phyloP scores from a whole-genome alignment of 2,113 vertebrate genomes.

The Cyphomyrus discorhynchus region DNA sequence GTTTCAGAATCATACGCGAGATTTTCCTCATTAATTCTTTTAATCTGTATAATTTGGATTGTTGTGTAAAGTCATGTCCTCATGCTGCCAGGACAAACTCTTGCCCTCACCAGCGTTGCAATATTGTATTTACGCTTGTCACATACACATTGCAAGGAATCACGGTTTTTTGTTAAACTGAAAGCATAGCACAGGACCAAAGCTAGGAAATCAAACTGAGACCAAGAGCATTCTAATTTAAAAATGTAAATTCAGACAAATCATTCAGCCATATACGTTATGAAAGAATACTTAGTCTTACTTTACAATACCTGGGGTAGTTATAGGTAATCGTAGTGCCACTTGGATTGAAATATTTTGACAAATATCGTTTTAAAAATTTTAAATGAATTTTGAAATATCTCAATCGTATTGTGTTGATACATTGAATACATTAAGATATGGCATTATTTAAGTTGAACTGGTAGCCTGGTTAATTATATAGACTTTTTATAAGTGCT shows the following conservation, averaged over 20 bases:
- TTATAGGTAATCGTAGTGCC: not conserved
- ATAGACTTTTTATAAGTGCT: not conserved
- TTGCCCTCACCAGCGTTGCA: not conserved
- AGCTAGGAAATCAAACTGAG: not conserved
- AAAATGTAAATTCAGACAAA: not conserved
- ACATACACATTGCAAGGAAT: not conserved
- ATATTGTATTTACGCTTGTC: not conserved
- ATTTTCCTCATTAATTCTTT: not conserved
- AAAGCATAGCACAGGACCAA: not conserved
- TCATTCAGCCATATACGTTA: not conserved
- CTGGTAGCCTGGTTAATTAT: not conserved
- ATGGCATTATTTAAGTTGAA: not conserved
- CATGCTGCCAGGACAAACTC: not conserved
- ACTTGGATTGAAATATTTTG: not conserved
- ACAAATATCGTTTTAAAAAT: not conserved
- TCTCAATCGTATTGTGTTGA: not conserved
- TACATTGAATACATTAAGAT: not conserved
- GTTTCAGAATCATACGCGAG: not conserved
- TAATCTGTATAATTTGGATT: not conserved
- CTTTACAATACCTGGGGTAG: not conserved
- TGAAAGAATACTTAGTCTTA: not conserved
- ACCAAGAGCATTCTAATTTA: not conserved
- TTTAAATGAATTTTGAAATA: not conserved
- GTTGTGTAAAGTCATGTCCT: not conserved
- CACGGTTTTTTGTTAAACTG: not conserved